Base-by-base conservation (phyloP, 1,140 invertebrate genomes). In the Macrocentrus cingulum region DNA sequence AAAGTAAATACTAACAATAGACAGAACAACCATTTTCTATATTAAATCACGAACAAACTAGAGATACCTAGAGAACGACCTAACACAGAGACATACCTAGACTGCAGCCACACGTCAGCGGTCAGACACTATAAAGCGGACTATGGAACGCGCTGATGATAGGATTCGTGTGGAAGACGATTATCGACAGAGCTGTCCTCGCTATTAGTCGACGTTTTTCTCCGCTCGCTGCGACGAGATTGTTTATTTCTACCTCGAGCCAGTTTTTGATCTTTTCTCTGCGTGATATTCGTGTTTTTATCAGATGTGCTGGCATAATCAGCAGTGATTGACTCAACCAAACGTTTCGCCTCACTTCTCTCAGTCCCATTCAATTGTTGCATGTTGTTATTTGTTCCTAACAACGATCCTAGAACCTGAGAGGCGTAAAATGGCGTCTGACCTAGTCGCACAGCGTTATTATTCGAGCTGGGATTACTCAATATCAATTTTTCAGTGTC, bases 401-500 rank as follows among this genome's bases (percentile, higher is more conserved):
- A 69, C 48, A 78, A 66, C 52, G 74, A 74, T 59, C 79, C 77
- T 63, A 79, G 68, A 18, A 77, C 66, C 57, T 75, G 71, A 37
- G 72, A 67, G 22, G 77, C 76, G 20, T 74, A 71, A 66, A 59
- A 69, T 56, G 8, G 70, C 75, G 60, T 80, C 77, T 67, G 19
- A 81, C 81, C 65, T 75, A 83, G 22, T 75, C 70, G 44, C 72
- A 51, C 18, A 2, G 34, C 22, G 19, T 58, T 58, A 15, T 51
- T 78, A 13, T 76, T 74, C 19, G 77, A 75, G 23, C 83, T 84
- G 55, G 80, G 74, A 60, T 81, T 84, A 68, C 89, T 87, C 7
- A 85, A 82, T 59, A 91, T 87, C 25, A 92, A 81, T 62, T 90
- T 85, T 75, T 91, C 89, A 54, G 87, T 90, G 75, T 92, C 90